These are phyloP conservation scores for Elephantulus edwardii DNA, from an alignment of 2,113 vertebrate genomes.

Conservation along the genomic window DNA sequence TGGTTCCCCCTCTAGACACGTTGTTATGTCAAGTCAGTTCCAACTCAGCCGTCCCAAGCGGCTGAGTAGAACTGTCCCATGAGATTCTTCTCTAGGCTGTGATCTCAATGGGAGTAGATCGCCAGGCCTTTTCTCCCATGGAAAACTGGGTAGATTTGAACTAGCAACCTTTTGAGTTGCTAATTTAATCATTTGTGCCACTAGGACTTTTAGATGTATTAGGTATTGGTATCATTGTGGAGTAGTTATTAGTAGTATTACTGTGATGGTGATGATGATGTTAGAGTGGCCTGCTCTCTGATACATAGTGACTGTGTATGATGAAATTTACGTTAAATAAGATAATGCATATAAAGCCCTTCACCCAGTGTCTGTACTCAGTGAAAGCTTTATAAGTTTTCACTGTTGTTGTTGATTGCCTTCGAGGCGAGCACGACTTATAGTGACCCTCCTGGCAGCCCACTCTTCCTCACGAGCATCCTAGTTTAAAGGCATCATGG, in stretches of 20 bases:
- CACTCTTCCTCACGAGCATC: too few species aligned
- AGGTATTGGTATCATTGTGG: background rate
- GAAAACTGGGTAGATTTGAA: background rate
- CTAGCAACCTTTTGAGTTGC: background rate
- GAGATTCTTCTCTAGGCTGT: background rate
- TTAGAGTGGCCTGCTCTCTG: background rate
- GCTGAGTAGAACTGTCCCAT: background rate
- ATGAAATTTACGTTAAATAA: background rate
- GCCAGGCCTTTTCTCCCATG: background rate
- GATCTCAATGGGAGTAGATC: background rate
- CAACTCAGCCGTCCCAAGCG: background rate
- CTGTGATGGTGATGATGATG: background rate
- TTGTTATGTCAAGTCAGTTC: background rate
- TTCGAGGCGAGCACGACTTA: too few species aligned
- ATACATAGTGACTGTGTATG: background rate
- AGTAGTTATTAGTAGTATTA: background rate
- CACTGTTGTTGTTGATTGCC: too few species aligned
- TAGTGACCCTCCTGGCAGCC: too few species aligned
- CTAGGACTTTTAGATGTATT: background rate
- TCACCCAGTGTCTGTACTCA: too few species aligned
- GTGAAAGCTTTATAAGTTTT: too few species aligned
- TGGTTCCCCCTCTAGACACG: background rate
- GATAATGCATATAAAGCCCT: too few species aligned
- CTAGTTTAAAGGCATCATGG: too few species aligned
- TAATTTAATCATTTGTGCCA: background rate